phyloP scores from a whole-genome alignment of 2,888 invertebrate genomes.

The Eristalis pertinax region DNA sequence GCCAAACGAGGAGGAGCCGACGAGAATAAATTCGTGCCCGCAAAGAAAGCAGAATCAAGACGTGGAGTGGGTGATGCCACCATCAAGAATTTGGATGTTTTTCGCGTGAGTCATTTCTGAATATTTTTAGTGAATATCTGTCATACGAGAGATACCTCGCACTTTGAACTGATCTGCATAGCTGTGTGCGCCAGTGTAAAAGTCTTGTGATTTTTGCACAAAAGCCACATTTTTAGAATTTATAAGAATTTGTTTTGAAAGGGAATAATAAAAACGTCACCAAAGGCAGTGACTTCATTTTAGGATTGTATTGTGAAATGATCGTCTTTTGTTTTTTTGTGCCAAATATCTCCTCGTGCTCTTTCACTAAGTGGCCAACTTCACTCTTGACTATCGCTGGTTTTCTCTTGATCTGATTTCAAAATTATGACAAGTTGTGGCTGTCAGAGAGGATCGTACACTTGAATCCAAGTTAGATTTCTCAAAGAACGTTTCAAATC shows the following conservation, averaged over 20 bases:
- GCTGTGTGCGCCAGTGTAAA: background rate
- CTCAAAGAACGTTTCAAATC: too few species aligned
- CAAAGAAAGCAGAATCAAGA: slow-evolving; percentile 30
- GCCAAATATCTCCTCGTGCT: background rate
- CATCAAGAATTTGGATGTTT: slow-evolving; percentile 75
- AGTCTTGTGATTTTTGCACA: background rate
- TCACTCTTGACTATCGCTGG: too few species aligned
- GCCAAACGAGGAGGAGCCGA: slow-evolving; percentile 10
- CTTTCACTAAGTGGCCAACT: background rate
- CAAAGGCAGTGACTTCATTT: background rate
- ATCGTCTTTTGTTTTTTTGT: background rate
- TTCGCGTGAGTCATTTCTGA: slow-evolving; percentile 80
- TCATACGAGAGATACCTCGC: background rate
- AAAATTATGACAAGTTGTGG: too few species aligned
- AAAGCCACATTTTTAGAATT: slow-evolving; percentile 17
- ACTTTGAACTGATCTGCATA: background rate
- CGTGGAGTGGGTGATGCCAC: slow-evolving; percentile 74
- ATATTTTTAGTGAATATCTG: slow-evolving; percentile 26
- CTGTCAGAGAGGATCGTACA: too few species aligned
- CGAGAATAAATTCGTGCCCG: slow-evolving; percentile 32
- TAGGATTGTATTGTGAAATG: background rate
- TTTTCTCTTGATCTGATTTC: too few species aligned
- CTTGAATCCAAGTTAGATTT: too few species aligned
- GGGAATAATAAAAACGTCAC: background rate
- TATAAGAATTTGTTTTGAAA: slow-evolving; percentile 24